A percentile compares a stretch with the other conserved stretches of the same genome.
Evolutionary conservation across 1,140 invertebrate genomes (phyloP).

Genomic region (Semibalanus balanoides): DNA sequence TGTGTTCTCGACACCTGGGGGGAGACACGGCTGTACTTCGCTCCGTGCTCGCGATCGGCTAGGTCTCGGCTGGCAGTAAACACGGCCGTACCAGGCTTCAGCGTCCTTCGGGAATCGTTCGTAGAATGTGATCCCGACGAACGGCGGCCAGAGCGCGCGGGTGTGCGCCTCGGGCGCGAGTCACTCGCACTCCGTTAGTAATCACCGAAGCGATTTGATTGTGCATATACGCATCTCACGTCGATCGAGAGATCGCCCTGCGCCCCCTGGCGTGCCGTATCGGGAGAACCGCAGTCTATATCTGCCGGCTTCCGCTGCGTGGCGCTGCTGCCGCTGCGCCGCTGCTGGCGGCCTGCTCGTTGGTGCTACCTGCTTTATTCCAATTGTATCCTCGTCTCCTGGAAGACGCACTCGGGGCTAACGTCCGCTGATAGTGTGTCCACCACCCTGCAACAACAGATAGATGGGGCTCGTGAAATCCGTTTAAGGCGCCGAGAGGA

Average conservation of each 20-base stretch:
- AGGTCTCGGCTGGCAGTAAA: conserved; percentile 51
- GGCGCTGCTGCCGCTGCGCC: neutral
- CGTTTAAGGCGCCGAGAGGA: too few species aligned
- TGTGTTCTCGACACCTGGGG: too few species aligned
- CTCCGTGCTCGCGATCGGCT: conserved; percentile 23
- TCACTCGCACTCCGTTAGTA: neutral
- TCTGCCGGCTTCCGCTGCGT: neutral
- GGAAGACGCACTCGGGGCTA: neutral
- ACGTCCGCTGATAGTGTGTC: neutral
- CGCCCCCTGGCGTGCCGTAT: neutral
- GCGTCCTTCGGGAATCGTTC: conserved; percentile 51
- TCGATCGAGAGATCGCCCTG: neutral
- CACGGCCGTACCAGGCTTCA: conserved; percentile 40
- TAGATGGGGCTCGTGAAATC: too few species aligned
- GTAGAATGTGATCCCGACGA: conserved; percentile 44
- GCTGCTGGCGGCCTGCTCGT: neutral
- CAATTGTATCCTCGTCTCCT: neutral
- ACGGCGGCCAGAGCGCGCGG: too few species aligned
- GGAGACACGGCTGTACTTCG: too few species aligned
- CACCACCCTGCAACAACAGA: neutral
- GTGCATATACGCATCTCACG: neutral
- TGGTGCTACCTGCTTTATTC: neutral
- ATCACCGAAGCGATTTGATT: neutral
- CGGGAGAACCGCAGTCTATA: neutral
- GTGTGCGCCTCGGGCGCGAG: neutral